These are phyloP conservation scores for Oreochromis mossambicus DNA, from an alignment of 2,797 vertebrate genomes.

Conservation along the genomic window DNA sequence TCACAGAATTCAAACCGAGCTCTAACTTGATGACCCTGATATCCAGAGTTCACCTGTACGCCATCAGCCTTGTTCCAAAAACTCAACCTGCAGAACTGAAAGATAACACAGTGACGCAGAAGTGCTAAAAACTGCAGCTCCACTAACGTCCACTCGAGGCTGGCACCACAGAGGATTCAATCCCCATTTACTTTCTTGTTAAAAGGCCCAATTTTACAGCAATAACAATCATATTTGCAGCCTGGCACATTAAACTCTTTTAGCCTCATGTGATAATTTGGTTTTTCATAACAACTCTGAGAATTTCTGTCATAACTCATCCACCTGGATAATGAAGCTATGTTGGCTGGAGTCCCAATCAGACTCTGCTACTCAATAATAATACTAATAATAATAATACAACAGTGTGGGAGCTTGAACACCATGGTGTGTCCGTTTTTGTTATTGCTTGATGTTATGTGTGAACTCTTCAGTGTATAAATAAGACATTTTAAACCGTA, in stretches of 20 bases:
- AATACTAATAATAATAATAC: not conserved
- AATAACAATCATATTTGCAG: not conserved
- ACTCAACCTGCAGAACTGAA: not conserved
- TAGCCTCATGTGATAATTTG: not conserved
- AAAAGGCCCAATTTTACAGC: not conserved
- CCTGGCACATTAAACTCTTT: not conserved
- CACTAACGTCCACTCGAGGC: not conserved
- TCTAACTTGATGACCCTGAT: not conserved
- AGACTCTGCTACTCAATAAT: not conserved
- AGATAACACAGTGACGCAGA: rapidly evolving
- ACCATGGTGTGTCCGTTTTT: not conserved
- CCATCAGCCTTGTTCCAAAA: not conserved
- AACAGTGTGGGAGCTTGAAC: not conserved
- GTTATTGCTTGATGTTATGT: not conserved
- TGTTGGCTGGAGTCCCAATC: not conserved
- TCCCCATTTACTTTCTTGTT: not conserved
- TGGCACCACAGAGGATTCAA: rapidly evolving
- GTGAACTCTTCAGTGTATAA: not conserved
- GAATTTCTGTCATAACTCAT: not conserved
- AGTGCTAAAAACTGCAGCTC: not conserved
- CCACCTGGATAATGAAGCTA: not conserved
- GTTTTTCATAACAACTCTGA: rapidly evolving
- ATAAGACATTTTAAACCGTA: not conserved
- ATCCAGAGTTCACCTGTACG: not conserved
- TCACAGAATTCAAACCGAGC: not conserved